These are phyloP conservation scores for Teleopsis dalmanni DNA, from an alignment of 1,140 invertebrate genomes.

Conservation along the genomic window DNA sequence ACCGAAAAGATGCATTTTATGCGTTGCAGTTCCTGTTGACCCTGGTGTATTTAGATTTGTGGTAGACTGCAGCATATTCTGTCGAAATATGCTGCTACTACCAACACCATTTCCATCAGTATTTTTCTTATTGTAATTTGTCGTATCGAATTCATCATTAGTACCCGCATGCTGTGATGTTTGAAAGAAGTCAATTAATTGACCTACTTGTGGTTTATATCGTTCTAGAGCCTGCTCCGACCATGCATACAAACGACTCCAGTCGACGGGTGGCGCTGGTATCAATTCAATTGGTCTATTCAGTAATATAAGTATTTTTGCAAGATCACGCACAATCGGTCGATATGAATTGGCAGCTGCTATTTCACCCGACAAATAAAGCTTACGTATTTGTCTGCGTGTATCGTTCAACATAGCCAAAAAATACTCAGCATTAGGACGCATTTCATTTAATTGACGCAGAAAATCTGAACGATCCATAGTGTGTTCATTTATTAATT, in stretches of 20 bases:
- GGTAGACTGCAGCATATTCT: background rate
- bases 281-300: slow-evolving; percentile 58
- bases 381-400: slow-evolving; percentile 56
- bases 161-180: slow-evolving; percentile 15
- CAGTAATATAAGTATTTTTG: slow-evolving; percentile 59
- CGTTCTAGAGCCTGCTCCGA: slow-evolving; percentile 58
- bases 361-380: slow-evolving; percentile 53
- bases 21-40: slow-evolving; percentile 22
- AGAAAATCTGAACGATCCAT: slow-evolving; percentile 60
- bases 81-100: background rate
- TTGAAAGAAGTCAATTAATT: slow-evolving; percentile 58
- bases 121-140: slow-evolving; percentile 15
- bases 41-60: no score
- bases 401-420: slow-evolving; percentile 68
- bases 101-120: background rate
- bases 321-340: slow-evolving; percentile 61
- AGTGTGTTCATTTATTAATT: slow-evolving; percentile 38
- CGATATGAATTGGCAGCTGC: slow-evolving; percentile 56
- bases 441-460: slow-evolving; percentile 56
- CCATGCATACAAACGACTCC: slow-evolving; percentile 61
- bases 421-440: slow-evolving; percentile 59
- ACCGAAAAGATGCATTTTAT: slow-evolving; percentile 41
- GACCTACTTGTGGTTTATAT: slow-evolving; percentile 62
- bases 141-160: slow-evolving; percentile 19
- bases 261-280: slow-evolving; percentile 57